phyloP scores from a whole-genome alignment of 2,888 invertebrate species.

The Psococerastis gibbosa region DNA sequence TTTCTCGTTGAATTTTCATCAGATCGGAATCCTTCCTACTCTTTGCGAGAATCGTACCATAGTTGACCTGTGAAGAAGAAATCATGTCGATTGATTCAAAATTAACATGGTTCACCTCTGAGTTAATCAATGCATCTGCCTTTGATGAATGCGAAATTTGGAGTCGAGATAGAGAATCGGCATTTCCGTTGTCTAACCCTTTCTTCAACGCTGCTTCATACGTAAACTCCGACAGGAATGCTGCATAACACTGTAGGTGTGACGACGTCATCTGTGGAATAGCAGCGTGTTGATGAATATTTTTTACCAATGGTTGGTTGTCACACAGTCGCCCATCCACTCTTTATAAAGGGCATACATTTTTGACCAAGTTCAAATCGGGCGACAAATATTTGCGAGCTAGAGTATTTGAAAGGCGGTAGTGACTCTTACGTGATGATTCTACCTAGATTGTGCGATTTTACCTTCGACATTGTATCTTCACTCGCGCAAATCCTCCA shows the following conservation, averaged over 20 bases:
- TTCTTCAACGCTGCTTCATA: conserved; percentile 14
- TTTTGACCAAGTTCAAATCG: no score
- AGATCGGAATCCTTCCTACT: neutral
- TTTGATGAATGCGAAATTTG: neutral
- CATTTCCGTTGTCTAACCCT: conserved; percentile 15
- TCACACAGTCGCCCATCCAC: neutral
- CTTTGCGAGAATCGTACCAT: no score
- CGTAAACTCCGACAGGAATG: conserved; percentile 14
- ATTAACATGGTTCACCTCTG: no score
- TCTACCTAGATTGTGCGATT: no score
- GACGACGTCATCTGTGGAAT: conserved; percentile 9
- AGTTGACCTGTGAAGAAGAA: neutral
- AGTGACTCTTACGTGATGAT: no score
- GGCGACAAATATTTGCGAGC: no score
- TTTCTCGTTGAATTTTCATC: neutral
- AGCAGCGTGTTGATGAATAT: neutral
- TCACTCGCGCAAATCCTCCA: no score
- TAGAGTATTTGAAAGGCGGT: no score
- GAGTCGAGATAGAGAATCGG: conserved; percentile 15
- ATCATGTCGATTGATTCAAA: neutral
- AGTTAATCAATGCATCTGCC: neutral
- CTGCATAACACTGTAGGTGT: conserved; percentile 13
- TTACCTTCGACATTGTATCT: no score
- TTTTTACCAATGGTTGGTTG: conserved; percentile 3
- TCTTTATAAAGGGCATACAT: no score